phyloP scores from a whole-genome alignment of 2,113 vertebrate species.

The Cochlearius cochlearius region DNA sequence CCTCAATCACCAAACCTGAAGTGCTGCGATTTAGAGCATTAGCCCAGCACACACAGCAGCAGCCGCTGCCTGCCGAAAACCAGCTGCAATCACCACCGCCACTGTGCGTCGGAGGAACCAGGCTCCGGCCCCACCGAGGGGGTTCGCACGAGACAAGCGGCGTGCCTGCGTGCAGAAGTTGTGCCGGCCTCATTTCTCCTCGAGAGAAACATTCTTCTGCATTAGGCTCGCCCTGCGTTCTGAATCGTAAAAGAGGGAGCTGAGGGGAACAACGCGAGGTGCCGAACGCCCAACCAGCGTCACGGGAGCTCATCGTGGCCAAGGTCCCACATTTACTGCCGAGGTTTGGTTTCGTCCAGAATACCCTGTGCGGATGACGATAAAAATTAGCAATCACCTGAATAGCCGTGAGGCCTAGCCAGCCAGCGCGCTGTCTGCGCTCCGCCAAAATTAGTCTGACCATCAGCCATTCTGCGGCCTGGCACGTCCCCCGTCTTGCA shows the following conservation, averaged over 20 bases:
- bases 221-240: accelerated
- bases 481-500: background rate
- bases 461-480: background rate
- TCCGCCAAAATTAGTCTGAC: background rate
- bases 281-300: accelerated
- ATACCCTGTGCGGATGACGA: accelerated
- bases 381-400: accelerated
- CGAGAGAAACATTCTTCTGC: accelerated
- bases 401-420: accelerated
- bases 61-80: accelerated
- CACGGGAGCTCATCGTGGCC: accelerated
- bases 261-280: too few species aligned
- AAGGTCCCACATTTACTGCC: accelerated
- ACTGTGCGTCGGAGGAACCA: accelerated
- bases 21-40: background rate
- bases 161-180: accelerated
- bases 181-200: accelerated
- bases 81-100: accelerated
- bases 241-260: accelerated
- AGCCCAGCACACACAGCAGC: background rate
- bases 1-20: background rate
- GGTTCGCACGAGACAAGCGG: accelerated
- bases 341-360: too few species aligned
- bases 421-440: accelerated
- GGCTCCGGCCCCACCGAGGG: accelerated